Percentiles rank a stretch among this genome's conserved stretches.
Conservation (phyloP, 2,113 vertebrate genomes). For the Sphaerodactylus townsendi region DNA sequence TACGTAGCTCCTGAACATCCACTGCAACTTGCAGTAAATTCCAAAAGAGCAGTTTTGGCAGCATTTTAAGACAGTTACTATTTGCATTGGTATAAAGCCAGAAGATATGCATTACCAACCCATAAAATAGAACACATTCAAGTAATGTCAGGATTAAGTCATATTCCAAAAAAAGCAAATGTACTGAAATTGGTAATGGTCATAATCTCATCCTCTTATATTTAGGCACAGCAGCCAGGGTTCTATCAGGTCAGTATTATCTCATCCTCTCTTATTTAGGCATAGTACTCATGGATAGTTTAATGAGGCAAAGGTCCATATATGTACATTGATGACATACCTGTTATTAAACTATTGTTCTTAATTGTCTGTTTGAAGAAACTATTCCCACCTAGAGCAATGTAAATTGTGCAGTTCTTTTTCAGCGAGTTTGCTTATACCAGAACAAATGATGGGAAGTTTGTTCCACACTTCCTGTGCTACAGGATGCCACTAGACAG, state of each 20-base stretch:
- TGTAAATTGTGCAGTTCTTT: background rate
- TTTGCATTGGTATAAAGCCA: slow-evolving; percentile 50
- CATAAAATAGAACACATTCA: slow-evolving; percentile 50
- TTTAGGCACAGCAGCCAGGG: slow-evolving; percentile 9
- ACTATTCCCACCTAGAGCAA: background rate
- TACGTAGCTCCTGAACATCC: slow-evolving; percentile 47
- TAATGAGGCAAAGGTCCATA: slow-evolving; percentile 3
- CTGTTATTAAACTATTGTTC: background rate
- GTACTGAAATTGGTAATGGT: slow-evolving; percentile 56
- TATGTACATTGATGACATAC: background rate
- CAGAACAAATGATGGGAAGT: background rate
- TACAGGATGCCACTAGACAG: background rate
- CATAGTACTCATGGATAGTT: background rate
- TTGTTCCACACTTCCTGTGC: background rate
- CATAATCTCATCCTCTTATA: slow-evolving; percentile 60
- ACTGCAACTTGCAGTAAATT: slow-evolving; percentile 61
- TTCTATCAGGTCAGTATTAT: slow-evolving; percentile 53
- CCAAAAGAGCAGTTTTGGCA: slow-evolving; percentile 61
- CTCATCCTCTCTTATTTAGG: slow-evolving; percentile 57
- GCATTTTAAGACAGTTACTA: slow-evolving; percentile 44
- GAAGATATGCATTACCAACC: slow-evolving; percentile 53
- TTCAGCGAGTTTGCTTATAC: slow-evolving; percentile 10
- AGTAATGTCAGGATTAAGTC: slow-evolving; percentile 53
- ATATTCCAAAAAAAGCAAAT: slow-evolving; percentile 41
- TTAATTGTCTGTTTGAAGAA: background rate